A percentile compares a stretch with the other conserved stretches of the same genome.
Conservation (phyloP, 2,888 invertebrate species). For the Nymphalis urticae region DNA sequence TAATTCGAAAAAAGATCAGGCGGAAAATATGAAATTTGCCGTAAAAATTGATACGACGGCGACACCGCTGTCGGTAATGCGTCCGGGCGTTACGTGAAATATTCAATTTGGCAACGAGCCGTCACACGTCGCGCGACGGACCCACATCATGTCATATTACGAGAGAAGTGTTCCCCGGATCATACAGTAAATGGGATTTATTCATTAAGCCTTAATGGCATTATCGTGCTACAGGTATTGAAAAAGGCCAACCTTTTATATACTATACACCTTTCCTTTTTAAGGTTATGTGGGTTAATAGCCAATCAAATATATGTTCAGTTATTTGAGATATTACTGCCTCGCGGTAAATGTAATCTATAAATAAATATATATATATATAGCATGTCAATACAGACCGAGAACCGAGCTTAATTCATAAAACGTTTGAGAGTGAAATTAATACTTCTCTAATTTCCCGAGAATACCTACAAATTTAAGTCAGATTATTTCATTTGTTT, state of each 20-base stretch:
- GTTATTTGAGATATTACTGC: too few species aligned
- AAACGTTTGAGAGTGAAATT: too few species aligned
- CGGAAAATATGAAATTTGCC: conserved; percentile 59
- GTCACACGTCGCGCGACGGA: conserved; percentile 38
- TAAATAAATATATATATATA: too few species aligned
- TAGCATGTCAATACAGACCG: too few species aligned
- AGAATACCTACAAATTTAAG: too few species aligned
- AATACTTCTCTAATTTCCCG: too few species aligned
- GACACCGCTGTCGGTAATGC: conserved; percentile 45
- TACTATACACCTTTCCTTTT: background rate
- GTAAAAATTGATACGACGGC: conserved; percentile 54
- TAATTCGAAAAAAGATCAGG: conserved; percentile 23
- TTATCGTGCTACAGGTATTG: conserved; percentile 11
- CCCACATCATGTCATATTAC: conserved; percentile 40
- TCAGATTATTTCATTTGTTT: too few species aligned
- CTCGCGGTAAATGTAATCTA: too few species aligned
- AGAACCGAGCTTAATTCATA: too few species aligned
- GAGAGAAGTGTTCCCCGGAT: conserved; percentile 29
- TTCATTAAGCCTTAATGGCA: conserved; percentile 29
- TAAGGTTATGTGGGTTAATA: too few species aligned
- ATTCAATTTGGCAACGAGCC: conserved; percentile 59
- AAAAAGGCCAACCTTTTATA: background rate
- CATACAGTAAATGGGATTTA: conserved; percentile 30
- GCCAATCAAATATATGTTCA: too few species aligned
- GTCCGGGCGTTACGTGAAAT: conserved; percentile 52